These are phyloP conservation scores for Frankliniella intonsa DNA, from an alignment of 2,888 invertebrate species.

Conservation along the genomic window DNA sequence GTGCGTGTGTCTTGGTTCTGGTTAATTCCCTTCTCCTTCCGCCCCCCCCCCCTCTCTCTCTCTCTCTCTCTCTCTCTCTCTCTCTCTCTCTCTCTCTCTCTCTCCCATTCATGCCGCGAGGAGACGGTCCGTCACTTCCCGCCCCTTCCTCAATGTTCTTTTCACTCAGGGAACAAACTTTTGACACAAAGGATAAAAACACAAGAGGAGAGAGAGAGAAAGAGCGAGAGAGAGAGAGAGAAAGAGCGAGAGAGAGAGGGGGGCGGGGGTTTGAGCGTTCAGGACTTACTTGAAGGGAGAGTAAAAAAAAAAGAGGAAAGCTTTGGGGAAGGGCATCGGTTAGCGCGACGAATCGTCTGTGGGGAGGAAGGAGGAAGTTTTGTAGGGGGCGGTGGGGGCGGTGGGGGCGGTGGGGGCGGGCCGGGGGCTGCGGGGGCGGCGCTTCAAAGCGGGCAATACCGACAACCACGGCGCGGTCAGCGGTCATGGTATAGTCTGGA, in stretches of 20 bases:
- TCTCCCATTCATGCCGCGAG: neutral
- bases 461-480: too few species aligned
- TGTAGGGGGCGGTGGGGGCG: neutral
- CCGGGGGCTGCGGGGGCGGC: neutral
- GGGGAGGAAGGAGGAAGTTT: neutral
- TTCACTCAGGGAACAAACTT: conserved; percentile 21
- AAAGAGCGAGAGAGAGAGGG: neutral
- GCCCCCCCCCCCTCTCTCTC: neutral
- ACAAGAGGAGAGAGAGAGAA: neutral
- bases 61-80: neutral
- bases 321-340: too few species aligned
- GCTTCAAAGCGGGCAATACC: too few species aligned
- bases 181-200: conserved; percentile 19
- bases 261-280: neutral
- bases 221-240: neutral
- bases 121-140: neutral
- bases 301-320: too few species aligned
- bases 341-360: too few species aligned
- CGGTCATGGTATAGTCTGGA: too few species aligned
- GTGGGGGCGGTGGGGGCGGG: neutral
- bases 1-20: neutral
- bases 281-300: too few species aligned
- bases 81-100: neutral
- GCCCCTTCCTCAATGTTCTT: conserved; percentile 10
- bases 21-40: neutral